Evolutionary conservation across 2,888 invertebrate genomes (phyloP).

Genomic region (Chloroclystis v-ata): DNA sequence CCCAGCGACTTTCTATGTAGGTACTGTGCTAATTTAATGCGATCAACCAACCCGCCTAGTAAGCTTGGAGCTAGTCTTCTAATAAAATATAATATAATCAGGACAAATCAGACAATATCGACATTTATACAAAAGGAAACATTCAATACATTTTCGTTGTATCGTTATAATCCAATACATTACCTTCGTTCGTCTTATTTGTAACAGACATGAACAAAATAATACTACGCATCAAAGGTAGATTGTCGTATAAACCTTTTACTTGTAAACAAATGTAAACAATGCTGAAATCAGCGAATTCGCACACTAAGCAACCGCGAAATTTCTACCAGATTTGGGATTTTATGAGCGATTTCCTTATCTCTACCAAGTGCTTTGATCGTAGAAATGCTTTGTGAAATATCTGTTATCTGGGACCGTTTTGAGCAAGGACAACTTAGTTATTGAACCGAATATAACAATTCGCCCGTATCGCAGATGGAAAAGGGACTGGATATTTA

Average conservation of each 20-base stretch:
- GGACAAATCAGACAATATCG: no score
- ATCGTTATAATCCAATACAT: neutral
- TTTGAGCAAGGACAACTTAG: conserved; percentile 12
- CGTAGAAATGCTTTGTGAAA: conserved; percentile 23
- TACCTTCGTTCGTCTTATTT: conserved; percentile 6
- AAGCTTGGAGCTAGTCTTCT: no score
- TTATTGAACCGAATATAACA: conserved; percentile 12
- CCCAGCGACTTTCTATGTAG: no score
- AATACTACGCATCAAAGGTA: conserved; percentile 23
- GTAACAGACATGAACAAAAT: neutral
- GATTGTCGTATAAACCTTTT: conserved; percentile 23
- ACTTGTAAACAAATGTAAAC: conserved; percentile 26
- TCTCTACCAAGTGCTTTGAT: conserved; percentile 23
- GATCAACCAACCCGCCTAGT: no score
- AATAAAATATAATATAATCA: no score
- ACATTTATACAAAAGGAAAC: no score
- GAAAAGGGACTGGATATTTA: neutral
- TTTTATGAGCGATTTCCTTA: conserved; percentile 26
- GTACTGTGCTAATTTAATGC: no score
- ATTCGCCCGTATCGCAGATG: conserved; percentile 4
- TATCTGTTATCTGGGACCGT: conserved; percentile 17
- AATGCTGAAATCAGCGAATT: conserved; percentile 21
- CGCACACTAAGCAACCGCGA: conserved; percentile 24
- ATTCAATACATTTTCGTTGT: no score
- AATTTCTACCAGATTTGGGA: conserved; percentile 23